Percentiles rank a stretch among this genome's conserved stretches.
Conservation (phyloP, 2,113 vertebrate species). For the Nycticorax nycticorax region DNA sequence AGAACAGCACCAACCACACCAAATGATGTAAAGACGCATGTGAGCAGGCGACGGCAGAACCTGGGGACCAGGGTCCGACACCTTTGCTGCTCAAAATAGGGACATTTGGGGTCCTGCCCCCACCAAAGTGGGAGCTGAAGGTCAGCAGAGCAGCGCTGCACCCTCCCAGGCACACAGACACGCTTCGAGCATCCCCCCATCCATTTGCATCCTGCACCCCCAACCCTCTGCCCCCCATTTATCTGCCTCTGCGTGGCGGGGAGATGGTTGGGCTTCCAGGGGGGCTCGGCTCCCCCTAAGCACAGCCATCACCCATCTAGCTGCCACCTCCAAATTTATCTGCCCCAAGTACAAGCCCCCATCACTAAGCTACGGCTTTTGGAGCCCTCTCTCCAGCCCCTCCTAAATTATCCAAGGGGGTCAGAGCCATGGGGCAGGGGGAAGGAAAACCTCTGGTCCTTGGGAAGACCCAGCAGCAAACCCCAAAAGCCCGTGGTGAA, state of each 20-base stretch:
- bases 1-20: accelerated
- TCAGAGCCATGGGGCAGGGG: accelerated
- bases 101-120: not conserved
- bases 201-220: not conserved
- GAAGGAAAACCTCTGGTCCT: not conserved
- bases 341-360: not conserved
- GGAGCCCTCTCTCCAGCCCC: not conserved
- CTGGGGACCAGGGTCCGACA: not conserved
- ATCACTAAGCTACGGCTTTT: accelerated
- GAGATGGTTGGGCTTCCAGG: not conserved
- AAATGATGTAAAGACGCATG: accelerated
- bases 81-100: not conserved
- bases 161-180: not conserved
- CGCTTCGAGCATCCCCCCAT: not conserved
- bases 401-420: not conserved
- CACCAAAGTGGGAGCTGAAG: not conserved
- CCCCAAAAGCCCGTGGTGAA: accelerated
- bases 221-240: not conserved
- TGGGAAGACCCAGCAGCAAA: not conserved
- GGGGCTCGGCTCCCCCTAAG: not conserved
- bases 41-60: not conserved
- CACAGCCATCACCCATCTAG: not conserved
- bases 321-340: not conserved
- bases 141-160: not conserved
- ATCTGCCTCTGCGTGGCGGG: not conserved